phyloP scores from a whole-genome alignment of 2,113 vertebrate species.

The Vimba vimba region DNA sequence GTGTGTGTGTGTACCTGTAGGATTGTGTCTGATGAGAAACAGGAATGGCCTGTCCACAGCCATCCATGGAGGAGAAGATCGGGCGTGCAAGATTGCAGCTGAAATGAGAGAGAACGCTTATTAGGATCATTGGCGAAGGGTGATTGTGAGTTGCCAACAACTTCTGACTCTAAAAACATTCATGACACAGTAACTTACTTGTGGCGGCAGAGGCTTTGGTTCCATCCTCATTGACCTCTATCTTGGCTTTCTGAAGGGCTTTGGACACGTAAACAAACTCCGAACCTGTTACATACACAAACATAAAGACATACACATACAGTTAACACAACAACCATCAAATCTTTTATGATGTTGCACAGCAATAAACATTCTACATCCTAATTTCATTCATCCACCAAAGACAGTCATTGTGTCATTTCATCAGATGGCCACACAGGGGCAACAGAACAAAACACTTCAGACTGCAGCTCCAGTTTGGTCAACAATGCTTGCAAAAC shows the following conservation, averaged over 20 bases:
- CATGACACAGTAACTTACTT: constrained; percentile 73
- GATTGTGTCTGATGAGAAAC: constrained; percentile 91
- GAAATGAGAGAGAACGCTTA: background rate
- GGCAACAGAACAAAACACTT: background rate
- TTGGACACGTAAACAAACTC: constrained; percentile 85
- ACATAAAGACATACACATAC: too few species aligned
- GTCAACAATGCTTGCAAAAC: background rate
- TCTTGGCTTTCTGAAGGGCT: constrained; percentile 91
- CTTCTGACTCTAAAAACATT: background rate
- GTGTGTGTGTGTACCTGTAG: constrained; percentile 77
- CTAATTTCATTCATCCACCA: background rate
- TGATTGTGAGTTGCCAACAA: background rate
- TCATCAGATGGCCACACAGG: background rate
- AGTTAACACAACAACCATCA: too few species aligned
- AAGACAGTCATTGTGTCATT: constrained; percentile 2
- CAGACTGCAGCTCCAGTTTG: background rate
- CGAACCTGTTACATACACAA: constrained; percentile 74
- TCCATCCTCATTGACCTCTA: constrained; percentile 94
- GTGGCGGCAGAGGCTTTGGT: constrained; percentile 94
- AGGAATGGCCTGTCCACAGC: constrained; percentile 90
- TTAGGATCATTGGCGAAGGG: background rate
- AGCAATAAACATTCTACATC: too few species aligned
- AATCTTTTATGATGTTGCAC: too few species aligned
- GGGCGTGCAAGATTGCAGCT: constrained; percentile 91
- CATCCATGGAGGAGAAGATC: constrained; percentile 92